Conservation (phyloP, 2,113 vertebrate genomes). For the Hoplias malabaricus region DNA sequence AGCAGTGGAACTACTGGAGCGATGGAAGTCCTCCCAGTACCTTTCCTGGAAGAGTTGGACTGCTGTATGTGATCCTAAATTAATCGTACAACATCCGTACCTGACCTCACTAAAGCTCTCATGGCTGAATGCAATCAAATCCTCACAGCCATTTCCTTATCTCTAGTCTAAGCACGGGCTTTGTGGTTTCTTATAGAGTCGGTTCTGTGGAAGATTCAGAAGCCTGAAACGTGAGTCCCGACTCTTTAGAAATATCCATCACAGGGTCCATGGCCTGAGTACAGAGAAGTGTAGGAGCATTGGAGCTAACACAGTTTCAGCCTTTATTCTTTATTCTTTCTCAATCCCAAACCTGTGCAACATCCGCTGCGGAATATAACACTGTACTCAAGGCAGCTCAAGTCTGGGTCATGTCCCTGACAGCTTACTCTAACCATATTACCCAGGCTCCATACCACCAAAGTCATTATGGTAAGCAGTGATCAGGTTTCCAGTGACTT, state of each 20-base stretch:
- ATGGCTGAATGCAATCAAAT: too few relatives aligned
- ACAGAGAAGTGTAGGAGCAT: background rate
- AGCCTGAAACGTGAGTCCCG: too few relatives aligned
- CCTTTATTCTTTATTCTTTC: slow-evolving; percentile 34
- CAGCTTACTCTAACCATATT: slow-evolving; percentile 42
- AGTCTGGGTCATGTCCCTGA: slow-evolving; percentile 48
- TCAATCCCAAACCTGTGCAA: slow-evolving; percentile 27
- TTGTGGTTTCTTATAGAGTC: too few relatives aligned
- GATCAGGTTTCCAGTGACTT: slow-evolving; percentile 38
- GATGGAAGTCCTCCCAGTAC: too few relatives aligned
- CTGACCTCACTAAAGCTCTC: too few relatives aligned
- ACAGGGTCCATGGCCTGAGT: background rate
- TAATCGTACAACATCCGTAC: too few relatives aligned
- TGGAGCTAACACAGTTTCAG: slow-evolving; percentile 28
- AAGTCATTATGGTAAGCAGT: slow-evolving; percentile 34
- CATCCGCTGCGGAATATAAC: slow-evolving; percentile 7
- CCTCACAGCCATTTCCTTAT: too few relatives aligned
- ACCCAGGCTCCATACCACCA: slow-evolving; percentile 35
- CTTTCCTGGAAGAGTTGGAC: too few relatives aligned
- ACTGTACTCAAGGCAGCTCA: background rate
- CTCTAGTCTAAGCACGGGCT: too few relatives aligned
- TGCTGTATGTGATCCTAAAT: too few relatives aligned
- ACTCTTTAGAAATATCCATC: slow-evolving; percentile 16
- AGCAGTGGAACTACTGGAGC: too few relatives aligned
- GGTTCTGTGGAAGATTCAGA: too few relatives aligned